Percentiles rank a stretch among this genome's conserved stretches.
These are phyloP conservation scores for Ridgeia piscesae DNA, from an alignment of 1,140 invertebrate genomes.

Conservation along the genomic window DNA sequence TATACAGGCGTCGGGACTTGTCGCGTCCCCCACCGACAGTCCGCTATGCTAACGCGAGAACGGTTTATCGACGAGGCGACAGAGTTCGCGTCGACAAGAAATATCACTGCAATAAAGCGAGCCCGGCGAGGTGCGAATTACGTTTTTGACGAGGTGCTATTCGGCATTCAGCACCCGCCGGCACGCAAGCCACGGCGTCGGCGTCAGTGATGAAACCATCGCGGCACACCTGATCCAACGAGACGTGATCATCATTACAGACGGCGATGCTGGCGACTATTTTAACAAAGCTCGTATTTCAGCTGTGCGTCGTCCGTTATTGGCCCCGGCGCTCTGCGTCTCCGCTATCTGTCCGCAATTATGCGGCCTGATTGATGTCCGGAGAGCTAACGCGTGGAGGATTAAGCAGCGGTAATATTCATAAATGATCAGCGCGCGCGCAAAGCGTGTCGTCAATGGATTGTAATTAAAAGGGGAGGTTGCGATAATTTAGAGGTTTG, in stretches of 20 bases:
- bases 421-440: background rate
- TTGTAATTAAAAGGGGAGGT: background rate
- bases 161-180: background rate
- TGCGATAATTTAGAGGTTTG: slow-evolving; percentile 5
- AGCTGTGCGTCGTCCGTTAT: background rate
- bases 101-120: background rate
- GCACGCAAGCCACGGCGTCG: background rate
- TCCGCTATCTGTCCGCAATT: background rate
- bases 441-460: background rate
- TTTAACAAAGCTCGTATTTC: slow-evolving; percentile 6
- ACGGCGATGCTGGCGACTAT: background rate
- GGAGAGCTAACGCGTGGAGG: background rate
- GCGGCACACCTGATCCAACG: background rate
- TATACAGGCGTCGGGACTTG: background rate
- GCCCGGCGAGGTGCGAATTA: background rate
- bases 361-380: background rate
- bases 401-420: background rate
- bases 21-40: background rate
- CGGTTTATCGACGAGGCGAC: background rate
- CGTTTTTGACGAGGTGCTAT: background rate
- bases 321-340: background rate
- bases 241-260: background rate
- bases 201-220: background rate
- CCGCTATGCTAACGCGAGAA: too few species aligned
- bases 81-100: background rate